phyloP scores from a whole-genome alignment of 2,113 vertebrate species.

The Argyrosomus japonicus region DNA sequence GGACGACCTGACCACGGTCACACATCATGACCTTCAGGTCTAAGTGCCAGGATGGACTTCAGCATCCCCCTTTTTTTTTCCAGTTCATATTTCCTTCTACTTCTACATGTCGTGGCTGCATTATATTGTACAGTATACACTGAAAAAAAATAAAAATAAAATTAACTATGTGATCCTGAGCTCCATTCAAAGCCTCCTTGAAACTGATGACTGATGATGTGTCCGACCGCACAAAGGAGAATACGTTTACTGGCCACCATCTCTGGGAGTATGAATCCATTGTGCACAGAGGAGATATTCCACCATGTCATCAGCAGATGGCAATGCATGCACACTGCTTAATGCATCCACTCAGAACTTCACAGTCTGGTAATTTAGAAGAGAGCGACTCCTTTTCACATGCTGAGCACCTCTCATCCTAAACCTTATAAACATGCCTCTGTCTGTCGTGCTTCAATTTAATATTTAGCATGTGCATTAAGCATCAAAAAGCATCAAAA shows the following conservation, averaged over 20 bases:
- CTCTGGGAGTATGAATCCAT: background rate
- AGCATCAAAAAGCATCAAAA: too few relatives aligned
- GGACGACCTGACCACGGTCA: too few relatives aligned
- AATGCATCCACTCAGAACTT: background rate
- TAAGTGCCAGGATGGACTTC: too few relatives aligned
- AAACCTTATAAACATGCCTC: background rate
- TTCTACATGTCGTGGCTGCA: too few relatives aligned
- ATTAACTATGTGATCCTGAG: too few relatives aligned
- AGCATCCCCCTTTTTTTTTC: too few relatives aligned
- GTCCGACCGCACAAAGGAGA: background rate
- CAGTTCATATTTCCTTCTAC: too few relatives aligned
- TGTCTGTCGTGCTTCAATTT: too few relatives aligned
- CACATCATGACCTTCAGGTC: too few relatives aligned
- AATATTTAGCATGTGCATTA: too few relatives aligned
- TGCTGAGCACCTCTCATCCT: background rate
- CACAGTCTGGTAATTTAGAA: background rate
- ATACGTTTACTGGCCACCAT: background rate
- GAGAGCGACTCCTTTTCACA: background rate
- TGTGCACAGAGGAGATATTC: background rate
- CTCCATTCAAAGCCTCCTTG: background rate
- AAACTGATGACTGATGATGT: background rate
- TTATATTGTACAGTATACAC: too few relatives aligned
- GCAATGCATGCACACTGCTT: background rate
- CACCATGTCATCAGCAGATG: constrained; percentile 11
- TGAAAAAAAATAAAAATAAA: too few relatives aligned